phyloP scores from a whole-genome alignment of 35 echinoderm and acorn worm species.

The Ptychodera flava region DNA sequence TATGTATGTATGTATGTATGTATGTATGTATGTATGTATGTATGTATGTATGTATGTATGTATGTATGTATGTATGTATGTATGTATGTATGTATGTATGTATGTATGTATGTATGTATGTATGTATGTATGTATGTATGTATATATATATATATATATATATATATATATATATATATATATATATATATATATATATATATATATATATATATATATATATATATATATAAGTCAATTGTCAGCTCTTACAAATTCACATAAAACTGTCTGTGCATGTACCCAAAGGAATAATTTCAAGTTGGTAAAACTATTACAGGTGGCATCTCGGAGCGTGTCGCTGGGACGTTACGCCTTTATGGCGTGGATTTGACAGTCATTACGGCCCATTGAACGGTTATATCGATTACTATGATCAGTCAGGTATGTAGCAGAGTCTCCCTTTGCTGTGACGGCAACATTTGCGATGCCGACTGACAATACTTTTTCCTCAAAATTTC shows the following conservation, averaged over 20 bases:
- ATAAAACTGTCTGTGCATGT: background rate
- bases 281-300: background rate
- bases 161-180: background rate
- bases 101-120: background rate
- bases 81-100: constrained; percentile 2
- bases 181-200: background rate
- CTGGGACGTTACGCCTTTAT: background rate
- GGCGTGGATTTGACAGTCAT: too few relatives aligned
- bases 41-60: background rate
- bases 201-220: background rate
- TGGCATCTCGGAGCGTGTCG: background rate
- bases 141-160: background rate
- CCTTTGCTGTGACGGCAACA: too few relatives aligned
- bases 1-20: background rate
- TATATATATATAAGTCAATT: background rate
- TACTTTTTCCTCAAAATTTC: too few relatives aligned
- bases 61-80: constrained; percentile 2
- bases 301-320: background rate
- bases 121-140: background rate
- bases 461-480: too few relatives aligned
- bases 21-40: background rate
- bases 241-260: too few relatives aligned
- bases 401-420: too few relatives aligned
- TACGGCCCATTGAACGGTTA: too few relatives aligned
- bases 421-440: too few relatives aligned